Evolutionary conservation across 2,888 invertebrate species (phyloP), one percentile per base, ranked within the genome.

Genomic region (Netelia fuscicornis): DNA sequence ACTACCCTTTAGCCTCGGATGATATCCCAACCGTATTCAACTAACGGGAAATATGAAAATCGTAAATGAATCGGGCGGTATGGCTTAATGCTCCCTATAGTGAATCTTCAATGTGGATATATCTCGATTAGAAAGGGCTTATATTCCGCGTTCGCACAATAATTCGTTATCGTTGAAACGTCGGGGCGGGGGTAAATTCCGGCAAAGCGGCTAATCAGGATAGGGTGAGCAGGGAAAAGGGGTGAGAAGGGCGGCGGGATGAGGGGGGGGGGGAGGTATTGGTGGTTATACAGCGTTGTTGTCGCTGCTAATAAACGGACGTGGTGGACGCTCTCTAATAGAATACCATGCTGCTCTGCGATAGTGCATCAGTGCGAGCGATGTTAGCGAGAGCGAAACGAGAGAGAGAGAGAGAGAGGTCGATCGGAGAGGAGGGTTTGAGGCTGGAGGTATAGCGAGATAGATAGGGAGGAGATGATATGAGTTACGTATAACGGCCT

Each of bases 251-350:
- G 54, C 13, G 20, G 67, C 20, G 58, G 25, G 1, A 20, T 20
- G 20, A 20, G 42, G 13, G 10, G 42, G 11, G 20, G 48, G 48
- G 48, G 48, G 54, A 23, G 23, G 54, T 48, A 70, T 25, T 25
- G 17, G 13, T 42, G 64, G 54, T 76, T 76, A 65, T 65, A 76
- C 79, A 79, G 74, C 83, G 88, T 85, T 89, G 88, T 89, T 89
- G 90, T 89, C 90, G 88, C 86, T 87, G 88, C 88, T 91, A 91
- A 92, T 92, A 90, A 92, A 92, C 90, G 89, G 88, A 91, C 90
- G 90, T 86, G 89, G 68, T 88, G 87, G 87, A 89, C 88, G 88
- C 68, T 70, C 74, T 84, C 83, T 91, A 90, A 91, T 89, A 88
- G 88, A 91, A 90, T 90, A 89, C 88, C 89, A 86, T 81, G 80